Conservation (phyloP, 2,888 invertebrate genomes). For the Sesamia inferens region DNA sequence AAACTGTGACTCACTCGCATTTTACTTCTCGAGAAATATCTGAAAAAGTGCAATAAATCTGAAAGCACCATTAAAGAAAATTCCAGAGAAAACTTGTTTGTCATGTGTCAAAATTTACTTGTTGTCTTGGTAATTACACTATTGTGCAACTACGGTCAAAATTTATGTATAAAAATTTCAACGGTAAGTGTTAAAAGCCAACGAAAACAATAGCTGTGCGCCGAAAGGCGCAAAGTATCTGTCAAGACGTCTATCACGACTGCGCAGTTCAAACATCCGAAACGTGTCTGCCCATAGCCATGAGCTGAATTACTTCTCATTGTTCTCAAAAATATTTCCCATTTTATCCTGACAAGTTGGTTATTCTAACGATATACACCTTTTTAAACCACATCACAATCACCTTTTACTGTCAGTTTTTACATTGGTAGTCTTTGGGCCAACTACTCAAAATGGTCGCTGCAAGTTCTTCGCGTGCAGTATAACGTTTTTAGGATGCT, state of each 20-base stretch:
- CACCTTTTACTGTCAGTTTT: too few relatives aligned
- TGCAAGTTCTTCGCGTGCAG: too few relatives aligned
- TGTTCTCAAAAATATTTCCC: conserved; percentile 42
- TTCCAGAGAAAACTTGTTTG: conserved; percentile 19
- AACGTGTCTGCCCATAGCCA: conserved; percentile 67
- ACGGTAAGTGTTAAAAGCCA: conserved; percentile 60
- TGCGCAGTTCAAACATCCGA: conserved; percentile 66
- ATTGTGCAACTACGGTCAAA: conserved; percentile 54
- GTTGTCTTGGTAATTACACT: conserved; percentile 37
- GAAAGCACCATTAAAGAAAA: conserved; percentile 13
- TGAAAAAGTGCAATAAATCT: conserved; percentile 23
- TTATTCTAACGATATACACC: conserved; percentile 26
- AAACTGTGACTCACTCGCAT: conserved; percentile 52
- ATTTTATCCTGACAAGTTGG: conserved; percentile 19
- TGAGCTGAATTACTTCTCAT: conserved; percentile 46
- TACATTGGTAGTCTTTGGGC: too few relatives aligned
- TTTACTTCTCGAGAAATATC: conserved; percentile 25
- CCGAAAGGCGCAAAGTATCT: conserved; percentile 51
- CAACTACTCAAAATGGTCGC: too few relatives aligned
- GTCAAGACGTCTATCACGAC: conserved; percentile 74
- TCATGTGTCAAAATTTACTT: conserved; percentile 6
- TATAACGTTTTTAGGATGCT: too few relatives aligned
- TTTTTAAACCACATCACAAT: too few relatives aligned
- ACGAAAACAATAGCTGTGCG: conserved; percentile 61
- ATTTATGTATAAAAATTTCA: conserved; percentile 57